phyloP scores from a whole-genome alignment of 1,140 invertebrate species.

The Phymorhynchus buccinoides region DNA sequence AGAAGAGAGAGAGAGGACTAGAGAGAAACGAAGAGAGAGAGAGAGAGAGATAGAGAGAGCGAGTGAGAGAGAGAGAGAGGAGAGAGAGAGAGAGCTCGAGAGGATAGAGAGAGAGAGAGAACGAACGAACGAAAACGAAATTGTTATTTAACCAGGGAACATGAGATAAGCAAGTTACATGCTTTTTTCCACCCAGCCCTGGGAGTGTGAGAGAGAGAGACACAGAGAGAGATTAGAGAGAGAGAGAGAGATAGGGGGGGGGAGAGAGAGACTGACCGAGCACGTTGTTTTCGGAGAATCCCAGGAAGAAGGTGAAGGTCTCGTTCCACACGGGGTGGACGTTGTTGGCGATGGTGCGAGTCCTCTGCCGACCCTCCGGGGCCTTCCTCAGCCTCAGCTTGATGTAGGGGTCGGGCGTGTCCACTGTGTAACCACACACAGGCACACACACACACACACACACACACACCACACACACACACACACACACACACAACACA shows the following conservation, averaged over 20 bases:
- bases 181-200: no score
- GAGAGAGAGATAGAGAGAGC: no score
- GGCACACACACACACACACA: neutral
- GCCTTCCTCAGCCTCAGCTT: conserved; percentile 70
- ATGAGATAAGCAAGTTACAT: no score
- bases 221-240: neutral
- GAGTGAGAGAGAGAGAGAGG: no score
- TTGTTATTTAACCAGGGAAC: no score
- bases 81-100: no score
- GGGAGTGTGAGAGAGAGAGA: neutral
- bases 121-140: no score
- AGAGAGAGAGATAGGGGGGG: no score
- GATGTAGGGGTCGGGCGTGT: conserved; percentile 75
- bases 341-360: conserved; percentile 70
- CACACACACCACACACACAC: neutral
- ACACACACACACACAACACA: neutral
- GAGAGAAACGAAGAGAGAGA: no score
- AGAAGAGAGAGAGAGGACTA: neutral
- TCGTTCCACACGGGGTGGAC: conserved; percentile 74
- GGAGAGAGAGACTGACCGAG: conserved; percentile 62
- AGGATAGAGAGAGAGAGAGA: no score
- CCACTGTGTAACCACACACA: conserved; percentile 63
- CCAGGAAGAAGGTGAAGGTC: conserved; percentile 72
- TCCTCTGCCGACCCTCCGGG: conserved; percentile 71
- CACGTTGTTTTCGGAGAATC: conserved; percentile 61